Conservation (phyloP, 2,888 invertebrate genomes). For the Chrysomela aeneicollis region DNA sequence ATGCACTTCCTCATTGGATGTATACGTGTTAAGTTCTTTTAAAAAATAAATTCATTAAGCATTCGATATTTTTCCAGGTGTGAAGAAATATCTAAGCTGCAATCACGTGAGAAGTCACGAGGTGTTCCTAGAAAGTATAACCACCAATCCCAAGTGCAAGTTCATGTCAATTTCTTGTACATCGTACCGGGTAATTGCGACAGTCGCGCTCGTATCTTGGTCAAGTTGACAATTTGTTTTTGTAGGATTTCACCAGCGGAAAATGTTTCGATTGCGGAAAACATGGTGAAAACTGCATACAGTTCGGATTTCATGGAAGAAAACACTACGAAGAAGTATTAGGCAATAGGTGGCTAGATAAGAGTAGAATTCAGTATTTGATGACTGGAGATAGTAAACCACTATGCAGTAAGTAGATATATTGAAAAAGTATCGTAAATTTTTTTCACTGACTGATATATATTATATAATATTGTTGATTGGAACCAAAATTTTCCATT, state of each 20-base stretch:
- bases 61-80: conserved; percentile 64
- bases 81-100: conserved; percentile 80
- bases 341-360: conserved; percentile 33
- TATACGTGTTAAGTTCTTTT: too few relatives aligned
- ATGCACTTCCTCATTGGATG: too few relatives aligned
- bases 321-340: conserved; percentile 62
- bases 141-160: conserved; percentile 75
- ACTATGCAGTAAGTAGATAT: conserved; percentile 75
- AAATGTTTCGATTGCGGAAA: conserved; percentile 75
- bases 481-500: too few relatives aligned
- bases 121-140: conserved; percentile 85
- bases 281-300: conserved; percentile 72
- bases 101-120: conserved; percentile 88
- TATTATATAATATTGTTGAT: too few relatives aligned
- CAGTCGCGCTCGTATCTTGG: too few relatives aligned
- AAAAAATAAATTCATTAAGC: too few relatives aligned
- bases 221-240: too few relatives aligned
- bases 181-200: conserved; percentile 71
- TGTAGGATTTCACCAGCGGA: conserved; percentile 72
- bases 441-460: too few relatives aligned
- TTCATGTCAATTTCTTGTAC: conserved; percentile 82
- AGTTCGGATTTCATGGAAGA: conserved; percentile 72
- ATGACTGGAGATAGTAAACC: conserved; percentile 76
- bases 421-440: background rate
- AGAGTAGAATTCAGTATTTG: conserved; percentile 70